A percentile compares a stretch with the other conserved stretches of the same genome.
Conservation (phyloP, 2,888 invertebrate species). For the Hypolimnas misippus region DNA sequence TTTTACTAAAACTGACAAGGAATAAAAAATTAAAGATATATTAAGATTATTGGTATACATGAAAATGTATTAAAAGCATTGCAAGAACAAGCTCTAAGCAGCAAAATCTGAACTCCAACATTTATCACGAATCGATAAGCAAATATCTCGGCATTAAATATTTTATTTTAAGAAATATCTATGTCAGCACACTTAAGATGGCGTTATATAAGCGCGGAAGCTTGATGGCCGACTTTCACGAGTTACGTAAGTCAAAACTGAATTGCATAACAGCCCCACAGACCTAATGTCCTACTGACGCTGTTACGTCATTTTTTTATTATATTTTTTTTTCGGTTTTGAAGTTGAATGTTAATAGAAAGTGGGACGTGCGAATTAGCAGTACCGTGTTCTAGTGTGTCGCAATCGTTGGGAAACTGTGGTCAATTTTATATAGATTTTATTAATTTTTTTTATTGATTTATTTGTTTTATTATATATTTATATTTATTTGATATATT, state of each 20-base stretch:
- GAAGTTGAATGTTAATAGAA: constrained; percentile 76
- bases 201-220: constrained; percentile 75
- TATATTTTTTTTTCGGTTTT: constrained; percentile 61
- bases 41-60: too few species aligned
- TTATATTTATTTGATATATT: too few species aligned
- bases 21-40: too few species aligned
- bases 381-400: constrained; percentile 29
- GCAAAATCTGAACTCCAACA: neutral
- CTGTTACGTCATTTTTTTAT: constrained; percentile 64
- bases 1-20: too few species aligned
- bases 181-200: constrained; percentile 64
- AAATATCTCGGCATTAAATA: constrained; percentile 29
- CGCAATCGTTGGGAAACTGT: constrained; percentile 35
- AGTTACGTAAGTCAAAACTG: constrained; percentile 60
- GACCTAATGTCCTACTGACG: constrained; percentile 79
- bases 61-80: neutral
- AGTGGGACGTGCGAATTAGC: constrained; percentile 77
- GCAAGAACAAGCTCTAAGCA: neutral
- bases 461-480: too few species aligned
- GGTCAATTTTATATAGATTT: too few species aligned
- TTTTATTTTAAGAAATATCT: constrained; percentile 48
- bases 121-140: constrained; percentile 17
- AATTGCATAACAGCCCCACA: constrained; percentile 71
- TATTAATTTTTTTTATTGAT: too few species aligned
- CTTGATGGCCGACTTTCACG: constrained; percentile 77